Evolutionary conservation across 1,140 invertebrate genomes (phyloP).

Genomic region (Mizuhopecten yessoensis): DNA sequence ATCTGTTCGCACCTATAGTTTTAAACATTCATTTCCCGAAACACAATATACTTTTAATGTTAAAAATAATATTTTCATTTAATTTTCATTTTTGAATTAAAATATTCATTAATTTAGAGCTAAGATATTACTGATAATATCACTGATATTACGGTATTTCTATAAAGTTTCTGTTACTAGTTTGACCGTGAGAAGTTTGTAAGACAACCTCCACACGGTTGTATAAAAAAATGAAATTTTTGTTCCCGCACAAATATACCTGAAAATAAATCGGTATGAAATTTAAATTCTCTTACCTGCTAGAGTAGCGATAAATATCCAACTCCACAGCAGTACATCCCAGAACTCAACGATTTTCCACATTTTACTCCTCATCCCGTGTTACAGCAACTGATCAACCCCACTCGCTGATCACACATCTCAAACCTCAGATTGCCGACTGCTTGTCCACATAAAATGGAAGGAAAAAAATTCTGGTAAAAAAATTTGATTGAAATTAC

Average conservation of each 20-base stretch:
- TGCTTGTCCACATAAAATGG: slow-evolving; percentile 37
- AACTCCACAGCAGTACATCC: slow-evolving; percentile 31
- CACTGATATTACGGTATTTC: no score
- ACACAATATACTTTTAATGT: no score
- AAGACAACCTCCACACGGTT: no score
- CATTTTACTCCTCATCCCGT: slow-evolving; percentile 25
- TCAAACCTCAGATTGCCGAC: background rate
- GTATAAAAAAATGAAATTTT: no score
- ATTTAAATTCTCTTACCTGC: background rate
- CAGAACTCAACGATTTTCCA: slow-evolving; percentile 34
- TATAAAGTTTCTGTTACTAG: no score
- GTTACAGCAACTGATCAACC: background rate
- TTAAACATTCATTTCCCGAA: no score
- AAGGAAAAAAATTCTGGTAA: background rate
- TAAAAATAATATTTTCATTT: no score
- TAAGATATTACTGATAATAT: no score
- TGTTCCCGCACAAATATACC: background rate
- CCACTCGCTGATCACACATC: slow-evolving; percentile 13
- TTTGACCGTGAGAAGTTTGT: no score
- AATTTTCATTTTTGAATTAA: no score
- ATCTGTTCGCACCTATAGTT: no score
- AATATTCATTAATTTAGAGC: no score
- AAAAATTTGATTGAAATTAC: slow-evolving; percentile 18
- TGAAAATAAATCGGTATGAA: background rate
- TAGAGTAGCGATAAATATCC: slow-evolving; percentile 28